phyloP scores from a whole-genome alignment of 2,113 vertebrate species.

The Alectura lathami region DNA sequence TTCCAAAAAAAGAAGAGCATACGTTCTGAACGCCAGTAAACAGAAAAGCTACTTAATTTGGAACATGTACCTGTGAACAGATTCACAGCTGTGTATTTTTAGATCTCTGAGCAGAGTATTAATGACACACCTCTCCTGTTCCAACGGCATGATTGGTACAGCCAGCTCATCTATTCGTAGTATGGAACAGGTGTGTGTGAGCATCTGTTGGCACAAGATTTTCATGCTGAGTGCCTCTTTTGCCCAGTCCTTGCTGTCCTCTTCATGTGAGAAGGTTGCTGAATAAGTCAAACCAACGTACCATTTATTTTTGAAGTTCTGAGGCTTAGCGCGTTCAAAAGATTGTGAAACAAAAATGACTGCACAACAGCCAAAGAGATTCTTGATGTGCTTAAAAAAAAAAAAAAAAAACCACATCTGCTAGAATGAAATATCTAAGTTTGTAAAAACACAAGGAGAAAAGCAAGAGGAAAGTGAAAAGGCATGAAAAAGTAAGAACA shows the following conservation, averaged over 20 bases:
- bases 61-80: constrained; percentile 46
- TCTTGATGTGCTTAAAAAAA: neutral
- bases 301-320: neutral
- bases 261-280: neutral
- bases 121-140: constrained; percentile 29
- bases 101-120: neutral
- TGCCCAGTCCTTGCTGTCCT: neutral
- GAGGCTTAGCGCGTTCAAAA: neutral
- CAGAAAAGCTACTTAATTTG: neutral
- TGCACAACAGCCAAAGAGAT: neutral
- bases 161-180: constrained; percentile 16
- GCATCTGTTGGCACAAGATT: neutral
- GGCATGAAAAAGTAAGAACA: neutral
- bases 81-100: neutral
- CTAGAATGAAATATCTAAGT: neutral
- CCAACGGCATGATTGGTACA: neutral
- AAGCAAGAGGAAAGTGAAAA: neutral
- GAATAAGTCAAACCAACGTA: neutral
- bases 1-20: neutral
- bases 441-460: neutral
- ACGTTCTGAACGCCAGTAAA: neutral
- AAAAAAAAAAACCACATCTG: neutral
- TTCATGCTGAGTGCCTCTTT: neutral
- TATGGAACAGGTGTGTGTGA: constrained; percentile 20
- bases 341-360: neutral